Evolutionary conservation across 2,797 vertebrate genomes (phyloP).

Genomic region (Synaphobranchus kaupii): DNA sequence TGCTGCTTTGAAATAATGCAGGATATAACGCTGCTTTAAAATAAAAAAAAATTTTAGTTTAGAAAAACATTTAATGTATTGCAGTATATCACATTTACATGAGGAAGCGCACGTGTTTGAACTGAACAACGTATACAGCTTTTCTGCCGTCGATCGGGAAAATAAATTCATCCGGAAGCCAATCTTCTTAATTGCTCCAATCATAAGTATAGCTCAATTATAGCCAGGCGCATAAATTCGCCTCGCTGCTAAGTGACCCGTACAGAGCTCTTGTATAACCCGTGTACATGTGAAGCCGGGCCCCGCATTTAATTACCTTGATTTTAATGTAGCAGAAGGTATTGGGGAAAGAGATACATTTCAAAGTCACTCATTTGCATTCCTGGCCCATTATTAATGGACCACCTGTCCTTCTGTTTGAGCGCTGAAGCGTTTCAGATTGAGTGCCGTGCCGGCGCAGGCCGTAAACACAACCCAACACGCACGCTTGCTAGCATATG

Average conservation of each 20-base stretch:
- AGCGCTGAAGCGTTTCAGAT: not conserved
- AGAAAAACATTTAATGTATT: no score
- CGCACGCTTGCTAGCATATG: not conserved
- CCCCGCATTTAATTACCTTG: not conserved
- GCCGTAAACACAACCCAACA: not conserved
- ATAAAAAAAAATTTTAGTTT: no score
- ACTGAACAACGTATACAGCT: not conserved
- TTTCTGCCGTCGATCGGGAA: not conserved
- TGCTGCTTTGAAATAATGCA: not conserved
- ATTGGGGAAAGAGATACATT: not conserved
- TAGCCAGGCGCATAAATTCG: not conserved
- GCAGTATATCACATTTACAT: not conserved
- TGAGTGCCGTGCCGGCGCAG: no score
- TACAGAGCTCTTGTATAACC: not conserved
- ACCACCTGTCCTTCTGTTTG: not conserved
- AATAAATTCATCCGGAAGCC: not conserved
- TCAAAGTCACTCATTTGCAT: constrained; percentile 10
- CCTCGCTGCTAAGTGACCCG: not conserved
- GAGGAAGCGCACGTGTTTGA: not conserved
- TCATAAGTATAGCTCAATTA: not conserved
- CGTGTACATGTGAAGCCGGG: not conserved
- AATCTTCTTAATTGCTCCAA: not conserved
- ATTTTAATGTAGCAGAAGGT: not conserved
- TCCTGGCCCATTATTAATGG: not conserved
- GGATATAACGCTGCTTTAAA: not conserved